Conservation (phyloP, 2,113 vertebrate species). For the Mola mola region DNA sequence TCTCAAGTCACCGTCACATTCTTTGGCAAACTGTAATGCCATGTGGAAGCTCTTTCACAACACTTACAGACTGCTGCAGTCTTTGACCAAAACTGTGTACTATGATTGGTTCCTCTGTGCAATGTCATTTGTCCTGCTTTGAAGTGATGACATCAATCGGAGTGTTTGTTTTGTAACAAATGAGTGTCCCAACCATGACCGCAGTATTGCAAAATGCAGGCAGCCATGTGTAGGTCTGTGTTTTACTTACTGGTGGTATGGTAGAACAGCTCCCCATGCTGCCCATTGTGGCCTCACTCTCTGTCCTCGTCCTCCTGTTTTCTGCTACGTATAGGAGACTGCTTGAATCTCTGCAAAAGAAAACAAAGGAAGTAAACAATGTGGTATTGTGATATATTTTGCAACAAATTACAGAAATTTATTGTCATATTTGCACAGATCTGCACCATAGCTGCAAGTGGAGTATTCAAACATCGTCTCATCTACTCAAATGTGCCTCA, state of each 20-base stretch:
- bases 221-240: constrained; percentile 3
- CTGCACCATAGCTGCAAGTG: neutral
- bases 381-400: neutral
- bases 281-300: constrained; percentile 83
- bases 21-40: constrained; percentile 6
- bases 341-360: constrained; percentile 82
- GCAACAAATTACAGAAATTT: neutral
- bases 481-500: neutral
- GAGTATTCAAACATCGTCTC: neutral
- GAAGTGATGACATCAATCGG: too few species aligned
- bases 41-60: constrained; percentile 8
- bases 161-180: too few species aligned
- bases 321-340: constrained; percentile 71
- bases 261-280: constrained; percentile 90
- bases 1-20: neutral
- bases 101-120: too few species aligned
- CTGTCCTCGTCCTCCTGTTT: constrained; percentile 84
- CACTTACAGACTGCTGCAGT: neutral
- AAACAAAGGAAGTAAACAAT: neutral
- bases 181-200: too few species aligned
- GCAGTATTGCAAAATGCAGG: too few species aligned
- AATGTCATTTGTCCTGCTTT: too few species aligned
- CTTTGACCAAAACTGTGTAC: neutral
- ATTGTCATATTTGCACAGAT: too few species aligned
- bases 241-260: constrained; percentile 87